These are phyloP conservation scores for Opisthocomus hoazin DNA, from an alignment of 2,113 vertebrate species.

Conservation along the genomic window DNA sequence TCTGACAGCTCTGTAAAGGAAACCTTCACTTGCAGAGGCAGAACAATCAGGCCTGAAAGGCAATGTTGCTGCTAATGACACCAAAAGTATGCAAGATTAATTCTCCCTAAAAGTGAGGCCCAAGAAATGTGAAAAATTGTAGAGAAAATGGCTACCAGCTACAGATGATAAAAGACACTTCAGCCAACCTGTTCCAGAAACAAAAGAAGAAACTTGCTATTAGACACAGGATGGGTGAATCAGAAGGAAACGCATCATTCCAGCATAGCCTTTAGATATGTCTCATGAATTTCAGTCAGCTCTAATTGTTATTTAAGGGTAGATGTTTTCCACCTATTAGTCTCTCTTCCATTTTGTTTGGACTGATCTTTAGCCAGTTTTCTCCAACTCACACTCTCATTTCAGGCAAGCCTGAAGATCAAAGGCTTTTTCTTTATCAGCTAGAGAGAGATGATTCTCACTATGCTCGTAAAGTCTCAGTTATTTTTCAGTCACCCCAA, in stretches of 20 bases:
- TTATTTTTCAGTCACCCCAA: neutral
- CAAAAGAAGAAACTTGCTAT: neutral
- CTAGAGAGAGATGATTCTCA: neutral
- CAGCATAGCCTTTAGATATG: neutral
- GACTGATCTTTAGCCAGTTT: conserved; percentile 2
- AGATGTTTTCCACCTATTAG: neutral
- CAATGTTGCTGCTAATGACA: neutral
- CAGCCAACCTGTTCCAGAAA: neutral
- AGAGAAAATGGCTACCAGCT: neutral
- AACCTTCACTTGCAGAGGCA: neutral
- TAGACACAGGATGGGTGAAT: neutral
- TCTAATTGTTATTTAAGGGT: neutral
- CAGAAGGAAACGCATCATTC: neutral
- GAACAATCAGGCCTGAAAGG: neutral
- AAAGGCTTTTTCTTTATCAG: neutral
- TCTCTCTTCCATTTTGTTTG: neutral
- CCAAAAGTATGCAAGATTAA: neutral
- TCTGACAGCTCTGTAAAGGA: neutral
- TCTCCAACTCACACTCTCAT: neutral
- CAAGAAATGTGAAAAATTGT: neutral
- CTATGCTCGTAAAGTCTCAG: neutral
- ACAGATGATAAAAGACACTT: neutral
- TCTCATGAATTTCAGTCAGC: neutral
- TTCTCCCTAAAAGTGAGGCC: neutral
- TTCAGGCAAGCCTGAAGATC: neutral